phyloP scores from a whole-genome alignment of 2,797 vertebrate genomes.

The Acanthiza pusilla region DNA sequence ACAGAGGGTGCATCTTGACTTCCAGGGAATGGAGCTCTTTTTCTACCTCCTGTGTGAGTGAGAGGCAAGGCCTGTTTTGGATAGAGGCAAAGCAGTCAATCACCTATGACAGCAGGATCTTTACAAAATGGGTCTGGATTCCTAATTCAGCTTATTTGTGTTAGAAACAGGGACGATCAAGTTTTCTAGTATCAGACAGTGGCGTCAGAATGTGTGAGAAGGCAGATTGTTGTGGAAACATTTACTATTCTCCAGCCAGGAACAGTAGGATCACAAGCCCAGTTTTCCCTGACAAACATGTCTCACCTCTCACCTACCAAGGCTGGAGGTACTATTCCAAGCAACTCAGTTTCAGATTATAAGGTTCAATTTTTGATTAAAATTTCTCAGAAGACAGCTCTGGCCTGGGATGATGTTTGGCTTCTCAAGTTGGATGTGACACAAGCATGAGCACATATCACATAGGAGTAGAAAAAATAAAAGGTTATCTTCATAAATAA shows the following conservation, averaged over 20 bases:
- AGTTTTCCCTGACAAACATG: neutral
- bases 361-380: neutral
- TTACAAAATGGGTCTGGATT: neutral
- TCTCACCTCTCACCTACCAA: neutral
- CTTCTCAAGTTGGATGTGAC: neutral
- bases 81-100: neutral
- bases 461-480: neutral
- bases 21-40: neutral
- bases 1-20: neutral
- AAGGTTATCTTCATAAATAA: neutral
- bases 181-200: neutral
- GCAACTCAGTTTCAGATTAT: neutral
- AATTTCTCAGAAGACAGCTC: neutral
- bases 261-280: neutral
- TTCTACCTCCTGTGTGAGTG: neutral
- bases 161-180: neutral
- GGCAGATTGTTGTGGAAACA: neutral
- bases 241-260: neutral
- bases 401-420: neutral
- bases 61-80: neutral
- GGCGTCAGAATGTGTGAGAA: neutral
- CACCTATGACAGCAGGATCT: neutral
- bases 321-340: neutral
- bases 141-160: neutral
- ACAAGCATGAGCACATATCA: fast-evolving